Percentiles rank a stretch among this genome's conserved stretches.
Evolutionary conservation across 2,888 invertebrate species (phyloP).

Genomic region (Drosophila suboccidentalis): DNA sequence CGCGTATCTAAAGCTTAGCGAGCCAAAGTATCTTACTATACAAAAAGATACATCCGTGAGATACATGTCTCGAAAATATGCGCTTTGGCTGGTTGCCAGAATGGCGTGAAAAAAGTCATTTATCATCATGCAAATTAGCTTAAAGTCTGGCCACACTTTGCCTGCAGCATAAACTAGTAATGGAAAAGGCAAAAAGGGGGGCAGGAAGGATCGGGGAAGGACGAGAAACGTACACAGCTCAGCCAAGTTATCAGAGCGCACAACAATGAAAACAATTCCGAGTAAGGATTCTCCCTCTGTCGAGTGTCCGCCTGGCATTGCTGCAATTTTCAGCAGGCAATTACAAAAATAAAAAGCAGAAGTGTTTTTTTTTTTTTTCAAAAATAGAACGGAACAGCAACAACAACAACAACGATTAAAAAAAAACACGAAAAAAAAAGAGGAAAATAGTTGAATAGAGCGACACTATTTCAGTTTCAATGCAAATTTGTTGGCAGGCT

Average conservation of each 20-base stretch:
- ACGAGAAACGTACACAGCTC: constrained; percentile 4
- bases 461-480: constrained; percentile 55
- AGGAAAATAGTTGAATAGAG: constrained; percentile 25
- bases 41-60: constrained; percentile 22
- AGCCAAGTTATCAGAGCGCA: constrained; percentile 47
- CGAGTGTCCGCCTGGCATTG: constrained; percentile 15
- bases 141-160: constrained; percentile 37
- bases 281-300: constrained; percentile 25
- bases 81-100: constrained; percentile 35
- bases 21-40: constrained; percentile 1
- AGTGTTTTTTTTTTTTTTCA: constrained; percentile 18
- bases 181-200: neutral
- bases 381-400: constrained; percentile 36
- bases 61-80: constrained; percentile 12
- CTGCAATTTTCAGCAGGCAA: constrained; percentile 40
- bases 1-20: constrained; percentile 4
- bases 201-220: neutral
- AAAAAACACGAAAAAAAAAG: constrained; percentile 16
- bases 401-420: constrained; percentile 37
- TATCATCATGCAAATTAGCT: constrained; percentile 55
- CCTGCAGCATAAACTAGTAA: constrained; percentile 30
- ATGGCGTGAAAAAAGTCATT: constrained; percentile 40
- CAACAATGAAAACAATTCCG: constrained; percentile 48
- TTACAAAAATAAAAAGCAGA: constrained; percentile 22
- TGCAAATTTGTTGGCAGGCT: constrained; percentile 46